phyloP scores from a whole-genome alignment of 2,113 vertebrate species.

The Monarcha castaneiventris region DNA sequence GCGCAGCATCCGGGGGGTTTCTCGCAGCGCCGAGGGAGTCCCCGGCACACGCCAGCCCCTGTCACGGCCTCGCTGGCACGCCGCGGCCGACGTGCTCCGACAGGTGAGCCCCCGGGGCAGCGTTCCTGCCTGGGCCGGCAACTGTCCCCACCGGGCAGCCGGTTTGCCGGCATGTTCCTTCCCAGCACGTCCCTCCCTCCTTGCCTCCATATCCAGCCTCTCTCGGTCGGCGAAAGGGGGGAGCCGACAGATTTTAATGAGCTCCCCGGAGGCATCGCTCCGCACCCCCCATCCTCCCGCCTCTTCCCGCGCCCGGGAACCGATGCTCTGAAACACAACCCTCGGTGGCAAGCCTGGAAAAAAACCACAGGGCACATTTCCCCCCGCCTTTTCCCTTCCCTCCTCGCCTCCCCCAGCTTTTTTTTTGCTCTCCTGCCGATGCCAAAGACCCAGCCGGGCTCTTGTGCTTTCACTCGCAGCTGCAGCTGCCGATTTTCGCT shows the following conservation, averaged over 20 bases:
- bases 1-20: background rate
- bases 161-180: background rate
- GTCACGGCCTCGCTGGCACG: constrained; percentile 22
- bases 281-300: constrained; percentile 1
- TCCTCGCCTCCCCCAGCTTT: constrained; percentile 30
- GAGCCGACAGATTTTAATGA: constrained; percentile 50
- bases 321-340: constrained; percentile 40
- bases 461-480: constrained; percentile 62
- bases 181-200: constrained; percentile 43
- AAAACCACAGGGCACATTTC: constrained; percentile 52
- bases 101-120: constrained; percentile 48
- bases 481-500: constrained; percentile 58
- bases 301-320: constrained; percentile 31
- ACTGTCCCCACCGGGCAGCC: constrained; percentile 53
- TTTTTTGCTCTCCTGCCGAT: constrained; percentile 54
- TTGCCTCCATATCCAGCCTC: background rate
- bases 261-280: constrained; percentile 47
- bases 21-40: background rate
- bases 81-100: background rate
- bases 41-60: background rate
- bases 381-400: background rate
- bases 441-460: constrained; percentile 60
- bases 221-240: constrained; percentile 14
- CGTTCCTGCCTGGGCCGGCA: constrained; percentile 48
- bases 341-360: constrained; percentile 58